phyloP scores from a whole-genome alignment of 2,888 invertebrate genomes.

The Drosophila neotestacea region DNA sequence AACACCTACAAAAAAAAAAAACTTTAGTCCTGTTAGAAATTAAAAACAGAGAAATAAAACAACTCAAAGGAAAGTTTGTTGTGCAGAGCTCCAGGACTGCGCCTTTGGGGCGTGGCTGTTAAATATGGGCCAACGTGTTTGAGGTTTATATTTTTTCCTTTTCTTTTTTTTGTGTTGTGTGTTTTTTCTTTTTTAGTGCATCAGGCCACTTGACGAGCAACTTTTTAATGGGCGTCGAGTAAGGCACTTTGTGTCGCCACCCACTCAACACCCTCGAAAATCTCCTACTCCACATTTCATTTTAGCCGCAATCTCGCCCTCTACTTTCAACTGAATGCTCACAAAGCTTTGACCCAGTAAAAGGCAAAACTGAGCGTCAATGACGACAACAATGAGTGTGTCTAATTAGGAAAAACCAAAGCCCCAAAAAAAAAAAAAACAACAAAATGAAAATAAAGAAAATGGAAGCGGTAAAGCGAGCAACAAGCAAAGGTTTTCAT shows the following conservation, averaged over 20 bases:
- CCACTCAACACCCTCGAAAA: conserved; percentile 1
- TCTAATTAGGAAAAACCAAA: conserved; percentile 72
- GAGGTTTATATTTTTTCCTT: conserved; percentile 57
- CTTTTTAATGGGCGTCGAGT: conserved; percentile 62
- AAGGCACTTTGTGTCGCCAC: conserved; percentile 40
- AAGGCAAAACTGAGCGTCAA: conserved; percentile 42
- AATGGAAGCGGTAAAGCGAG: conserved; percentile 42
- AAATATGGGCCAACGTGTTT: conserved; percentile 76
- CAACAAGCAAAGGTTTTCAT: conserved; percentile 59
- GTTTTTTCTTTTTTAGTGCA: conserved; percentile 4
- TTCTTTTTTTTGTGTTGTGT: not conserved
- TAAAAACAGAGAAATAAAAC: conserved; percentile 47
- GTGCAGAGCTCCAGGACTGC: conserved; percentile 47
- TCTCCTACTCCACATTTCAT: conserved; percentile 2
- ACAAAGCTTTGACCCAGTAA: conserved; percentile 66
- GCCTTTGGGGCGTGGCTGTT: conserved; percentile 66
- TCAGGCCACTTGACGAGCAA: conserved; percentile 67
- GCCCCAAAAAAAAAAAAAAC: conserved; percentile 10
- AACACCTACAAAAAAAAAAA: conserved; percentile 45
- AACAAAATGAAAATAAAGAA: not conserved
- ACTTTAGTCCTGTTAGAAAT: conserved; percentile 64
- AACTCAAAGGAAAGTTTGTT: conserved; percentile 62
- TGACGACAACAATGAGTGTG: conserved; percentile 67
- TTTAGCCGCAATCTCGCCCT: conserved; percentile 18
- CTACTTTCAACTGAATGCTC: conserved; percentile 41